Base-by-base conservation (phyloP, 2,888 invertebrate genomes). In the Aleiodes leptofemur region DNA sequence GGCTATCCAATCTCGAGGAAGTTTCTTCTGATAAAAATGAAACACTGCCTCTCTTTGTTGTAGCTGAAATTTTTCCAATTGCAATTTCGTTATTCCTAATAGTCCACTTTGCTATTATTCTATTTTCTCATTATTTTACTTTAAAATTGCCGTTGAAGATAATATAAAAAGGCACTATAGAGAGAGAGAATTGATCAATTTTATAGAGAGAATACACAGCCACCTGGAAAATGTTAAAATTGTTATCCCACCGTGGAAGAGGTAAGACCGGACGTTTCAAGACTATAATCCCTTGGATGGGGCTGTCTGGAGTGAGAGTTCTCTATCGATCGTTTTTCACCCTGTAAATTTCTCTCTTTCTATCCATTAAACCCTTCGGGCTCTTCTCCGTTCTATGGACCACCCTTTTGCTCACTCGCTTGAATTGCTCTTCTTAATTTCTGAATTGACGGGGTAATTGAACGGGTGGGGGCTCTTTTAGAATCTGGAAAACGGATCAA, bases 1-100 rank as follows among this genome's bases (percentile, higher is more conserved):
- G 61, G 69, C 73, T 73, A 74, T 74, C 73, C 73, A 74, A 74
- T 74, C 61, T 74, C 61, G 14, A 69, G 43, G 43, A 73, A 74
- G 53, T 73, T 73, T 56, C 69, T 51, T 16, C n/a, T 38, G 34
- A 59, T 59, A 38, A 34, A 59, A 59, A 59, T 59, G 34, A 59
- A 59, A 38, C n/a, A 38, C 34, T 6, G n/a, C 34, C 34, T 34
- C 43, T 43, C 43, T 43, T 64, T 72, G 48, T 72, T 68, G 73
- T 59, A 59, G n/a, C 14, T 50, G 51, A 69, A 69, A 69, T 72
- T 53, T 61, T 14, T 38, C 14, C 61, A 38, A 38, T 38, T 59
- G 7, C 34, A 34, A 31, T 59, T 59, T 38, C 34, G 59, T 34
- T 59, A 31, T 57, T 57, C 29, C 23, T 29, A 23, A 57, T 43